Percentiles rank a stretch among this genome's conserved stretches.
Evolutionary conservation across 2,797 vertebrate species (phyloP).

Genomic region (Onychomys torridus): DNA sequence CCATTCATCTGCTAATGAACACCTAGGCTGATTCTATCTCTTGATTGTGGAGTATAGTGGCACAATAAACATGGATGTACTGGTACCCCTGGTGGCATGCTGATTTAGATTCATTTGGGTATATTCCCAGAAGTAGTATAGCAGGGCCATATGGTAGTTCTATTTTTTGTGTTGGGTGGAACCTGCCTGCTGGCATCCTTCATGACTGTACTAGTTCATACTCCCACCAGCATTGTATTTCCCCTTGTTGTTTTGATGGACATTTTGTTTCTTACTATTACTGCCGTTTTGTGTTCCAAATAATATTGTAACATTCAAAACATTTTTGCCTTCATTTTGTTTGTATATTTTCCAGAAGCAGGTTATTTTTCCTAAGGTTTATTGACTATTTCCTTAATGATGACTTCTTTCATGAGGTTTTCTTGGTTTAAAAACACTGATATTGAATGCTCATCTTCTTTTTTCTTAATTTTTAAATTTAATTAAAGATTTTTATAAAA

Average conservation of each 20-base stretch:
- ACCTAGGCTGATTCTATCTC: not conserved
- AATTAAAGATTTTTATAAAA: conserved; percentile 50
- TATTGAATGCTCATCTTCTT: conserved; percentile 37
- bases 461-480: conserved; percentile 35
- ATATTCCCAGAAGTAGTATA: not conserved
- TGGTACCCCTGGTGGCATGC: not conserved
- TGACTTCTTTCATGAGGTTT: conserved; percentile 8
- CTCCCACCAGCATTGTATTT: not conserved
- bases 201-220: not conserved
- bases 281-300: not conserved
- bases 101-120: not conserved
- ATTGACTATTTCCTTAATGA: conserved; percentile 29
- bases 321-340: conserved; percentile 9
- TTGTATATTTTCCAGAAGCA: conserved; percentile 6
- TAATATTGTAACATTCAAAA: not conserved
- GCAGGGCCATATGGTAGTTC: not conserved
- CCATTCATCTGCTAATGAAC: not conserved
- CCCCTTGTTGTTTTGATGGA: not conserved
- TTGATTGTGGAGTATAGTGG: not conserved
- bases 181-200: not conserved
- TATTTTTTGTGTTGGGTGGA: not conserved
- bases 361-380: conserved; percentile 36
- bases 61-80: not conserved
- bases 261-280: not conserved
- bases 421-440: conserved; percentile 3